A percentile compares a stretch with the other conserved stretches of the same genome.
Conservation (phyloP, 2,113 vertebrate genomes). For the Rissa tridactyla region DNA sequence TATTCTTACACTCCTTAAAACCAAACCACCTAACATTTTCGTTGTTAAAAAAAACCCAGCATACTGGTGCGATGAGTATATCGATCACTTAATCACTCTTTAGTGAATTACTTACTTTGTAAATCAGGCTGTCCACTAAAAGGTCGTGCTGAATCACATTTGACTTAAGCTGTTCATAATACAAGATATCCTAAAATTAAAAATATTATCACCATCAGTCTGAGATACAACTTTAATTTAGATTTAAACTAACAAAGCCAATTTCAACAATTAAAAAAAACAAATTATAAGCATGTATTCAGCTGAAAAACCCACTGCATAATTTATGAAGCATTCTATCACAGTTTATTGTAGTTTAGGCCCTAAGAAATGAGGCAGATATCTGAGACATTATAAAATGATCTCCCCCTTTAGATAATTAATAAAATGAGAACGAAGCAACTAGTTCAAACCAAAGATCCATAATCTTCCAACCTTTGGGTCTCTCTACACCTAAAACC, state of each 20-base stretch:
- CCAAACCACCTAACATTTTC: background rate
- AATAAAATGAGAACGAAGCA: background rate
- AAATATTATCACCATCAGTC: constrained; percentile 13
- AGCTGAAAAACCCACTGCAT: background rate
- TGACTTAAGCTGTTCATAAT: constrained; percentile 94
- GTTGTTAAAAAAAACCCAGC: background rate
- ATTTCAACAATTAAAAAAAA: background rate
- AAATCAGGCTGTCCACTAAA: constrained; percentile 95
- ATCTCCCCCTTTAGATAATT: background rate
- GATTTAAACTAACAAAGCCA: background rate
- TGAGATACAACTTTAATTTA: background rate
- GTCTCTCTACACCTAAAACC: background rate
- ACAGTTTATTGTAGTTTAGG: background rate
- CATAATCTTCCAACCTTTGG: background rate
- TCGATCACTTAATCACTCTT: background rate
- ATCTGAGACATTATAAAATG: background rate
- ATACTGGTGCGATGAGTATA: background rate
- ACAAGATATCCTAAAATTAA: constrained; percentile 86
- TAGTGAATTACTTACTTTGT: constrained; percentile 84
- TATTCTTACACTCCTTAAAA: background rate
- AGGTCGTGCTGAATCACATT: constrained; percentile 94
- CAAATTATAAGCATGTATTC: background rate
- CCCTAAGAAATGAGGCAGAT: background rate
- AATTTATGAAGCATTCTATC: background rate
- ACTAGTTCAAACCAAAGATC: background rate